Evolutionary conservation across 2,797 vertebrate genomes (phyloP).

Genomic region (Xiphophorus birchmanni): DNA sequence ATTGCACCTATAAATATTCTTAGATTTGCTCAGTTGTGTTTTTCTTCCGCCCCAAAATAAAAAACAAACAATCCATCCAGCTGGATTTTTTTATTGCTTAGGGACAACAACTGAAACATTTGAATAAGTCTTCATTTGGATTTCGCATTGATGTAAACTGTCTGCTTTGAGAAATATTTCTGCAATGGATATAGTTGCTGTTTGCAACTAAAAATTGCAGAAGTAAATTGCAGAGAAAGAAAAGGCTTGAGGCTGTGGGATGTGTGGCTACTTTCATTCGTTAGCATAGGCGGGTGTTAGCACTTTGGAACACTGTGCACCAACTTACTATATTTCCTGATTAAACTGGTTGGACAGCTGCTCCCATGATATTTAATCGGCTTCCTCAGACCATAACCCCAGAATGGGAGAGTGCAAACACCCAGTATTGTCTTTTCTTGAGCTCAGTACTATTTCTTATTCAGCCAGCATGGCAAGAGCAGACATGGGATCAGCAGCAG

Average conservation of each 20-base stretch:
- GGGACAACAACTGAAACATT: constrained; percentile 45
- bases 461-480: constrained; percentile 72
- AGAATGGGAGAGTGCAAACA: constrained; percentile 69
- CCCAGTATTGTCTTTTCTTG: constrained; percentile 71
- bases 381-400: constrained; percentile 75
- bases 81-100: constrained; percentile 44
- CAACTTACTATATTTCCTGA: constrained; percentile 72
- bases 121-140: constrained; percentile 39
- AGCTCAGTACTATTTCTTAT: constrained; percentile 74
- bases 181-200: constrained; percentile 51
- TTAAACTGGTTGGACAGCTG: constrained; percentile 68
- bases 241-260: constrained; percentile 67
- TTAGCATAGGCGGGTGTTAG: constrained; percentile 72
- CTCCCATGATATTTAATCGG: constrained; percentile 78
- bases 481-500: constrained; percentile 23
- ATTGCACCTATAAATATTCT: background rate
- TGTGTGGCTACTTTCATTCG: constrained; percentile 76
- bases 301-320: constrained; percentile 61
- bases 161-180: constrained; percentile 21
- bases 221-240: constrained; percentile 36
- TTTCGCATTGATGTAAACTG: constrained; percentile 35
- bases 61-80: constrained; percentile 37
- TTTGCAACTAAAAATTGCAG: constrained; percentile 28
- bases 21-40: background rate
- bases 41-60: background rate